Evolutionary conservation across 2,888 invertebrate species (phyloP).

Genomic region (Cantharis flavilabris): DNA sequence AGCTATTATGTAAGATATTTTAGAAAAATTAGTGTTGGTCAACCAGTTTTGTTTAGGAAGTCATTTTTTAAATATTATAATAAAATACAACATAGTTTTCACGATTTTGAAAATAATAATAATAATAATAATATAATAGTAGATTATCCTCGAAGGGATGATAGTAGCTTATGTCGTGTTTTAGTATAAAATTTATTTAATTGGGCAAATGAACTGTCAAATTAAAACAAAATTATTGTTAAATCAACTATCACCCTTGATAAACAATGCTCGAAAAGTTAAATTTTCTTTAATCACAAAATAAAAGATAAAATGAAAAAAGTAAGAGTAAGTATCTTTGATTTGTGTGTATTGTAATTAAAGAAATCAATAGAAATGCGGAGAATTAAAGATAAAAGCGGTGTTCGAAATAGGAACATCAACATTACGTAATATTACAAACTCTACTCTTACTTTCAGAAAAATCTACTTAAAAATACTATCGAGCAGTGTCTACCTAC

Average conservation of each 20-base stretch:
- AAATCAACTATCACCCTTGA: conserved; percentile 28
- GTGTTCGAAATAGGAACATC: conserved; percentile 25
- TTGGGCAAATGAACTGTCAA: not conserved
- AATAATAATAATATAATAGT: not conserved
- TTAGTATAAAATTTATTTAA: not conserved
- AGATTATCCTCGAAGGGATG: not conserved
- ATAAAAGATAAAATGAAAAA: conserved; percentile 21
- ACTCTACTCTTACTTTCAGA: conserved; percentile 28
- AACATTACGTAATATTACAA: conserved; percentile 19
- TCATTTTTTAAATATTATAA: not conserved
- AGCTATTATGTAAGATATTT: conserved; percentile 1
- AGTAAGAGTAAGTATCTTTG: conserved; percentile 22
- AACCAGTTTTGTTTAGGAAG: not conserved
- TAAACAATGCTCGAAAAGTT: conserved; percentile 45
- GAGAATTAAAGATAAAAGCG: conserved; percentile 22
- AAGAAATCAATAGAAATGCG: conserved; percentile 25
- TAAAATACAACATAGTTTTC: not conserved
- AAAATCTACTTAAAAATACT: conserved; percentile 29
- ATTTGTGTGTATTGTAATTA: conserved; percentile 19
- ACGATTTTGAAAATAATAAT: not conserved
- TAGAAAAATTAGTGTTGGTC: not conserved
- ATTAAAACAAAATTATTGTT: conserved; percentile 6
- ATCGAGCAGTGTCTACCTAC: conserved; percentile 51
- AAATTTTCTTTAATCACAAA: conserved; percentile 16
- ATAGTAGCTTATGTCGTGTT: not conserved